Percentiles rank a stretch among this genome's conserved stretches.
phyloP scores from a whole-genome alignment of 2,113 vertebrate genomes.

The Embiotoca jacksoni region DNA sequence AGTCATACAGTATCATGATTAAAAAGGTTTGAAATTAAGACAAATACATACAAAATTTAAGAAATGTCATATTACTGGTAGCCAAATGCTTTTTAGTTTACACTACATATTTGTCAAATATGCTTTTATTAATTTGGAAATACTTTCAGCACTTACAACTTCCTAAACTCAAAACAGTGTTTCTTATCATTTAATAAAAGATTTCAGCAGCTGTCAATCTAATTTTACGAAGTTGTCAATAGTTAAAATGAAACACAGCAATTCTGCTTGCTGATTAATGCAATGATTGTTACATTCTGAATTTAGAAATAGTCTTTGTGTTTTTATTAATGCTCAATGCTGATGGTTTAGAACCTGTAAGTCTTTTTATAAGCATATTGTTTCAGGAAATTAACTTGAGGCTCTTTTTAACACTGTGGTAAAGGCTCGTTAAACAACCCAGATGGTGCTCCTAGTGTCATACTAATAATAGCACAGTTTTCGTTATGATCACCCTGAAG shows the following conservation, averaged over 20 bases:
- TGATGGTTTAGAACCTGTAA: conserved; percentile 65
- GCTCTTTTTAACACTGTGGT: conserved; percentile 68
- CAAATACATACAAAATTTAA: no score
- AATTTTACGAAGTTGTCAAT: background rate
- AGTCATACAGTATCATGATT: background rate
- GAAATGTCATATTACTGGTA: background rate
- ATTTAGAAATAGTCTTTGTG: conserved; percentile 11
- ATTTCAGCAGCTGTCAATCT: background rate
- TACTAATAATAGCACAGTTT: conserved; percentile 79
- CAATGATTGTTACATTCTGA: conserved; percentile 11
- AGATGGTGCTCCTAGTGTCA: conserved; percentile 81
- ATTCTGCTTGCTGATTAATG: background rate
- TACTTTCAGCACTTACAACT: background rate
- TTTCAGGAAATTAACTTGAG: conserved; percentile 76
- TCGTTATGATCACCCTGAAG: conserved; percentile 73
- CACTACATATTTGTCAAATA: no score
- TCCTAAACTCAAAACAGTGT: background rate
- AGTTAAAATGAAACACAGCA: background rate
- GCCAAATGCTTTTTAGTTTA: background rate
- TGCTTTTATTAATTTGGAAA: no score
- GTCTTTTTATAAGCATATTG: conserved; percentile 72
- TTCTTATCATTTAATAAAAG: background rate
- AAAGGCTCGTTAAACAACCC: conserved; percentile 78
- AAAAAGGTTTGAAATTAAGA: no score
- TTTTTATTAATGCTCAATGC: conserved; percentile 30